A percentile compares a stretch with the other conserved stretches of the same genome.
phyloP scores from a whole-genome alignment of 2,888 invertebrate genomes.

The Pegoplata infirma region DNA sequence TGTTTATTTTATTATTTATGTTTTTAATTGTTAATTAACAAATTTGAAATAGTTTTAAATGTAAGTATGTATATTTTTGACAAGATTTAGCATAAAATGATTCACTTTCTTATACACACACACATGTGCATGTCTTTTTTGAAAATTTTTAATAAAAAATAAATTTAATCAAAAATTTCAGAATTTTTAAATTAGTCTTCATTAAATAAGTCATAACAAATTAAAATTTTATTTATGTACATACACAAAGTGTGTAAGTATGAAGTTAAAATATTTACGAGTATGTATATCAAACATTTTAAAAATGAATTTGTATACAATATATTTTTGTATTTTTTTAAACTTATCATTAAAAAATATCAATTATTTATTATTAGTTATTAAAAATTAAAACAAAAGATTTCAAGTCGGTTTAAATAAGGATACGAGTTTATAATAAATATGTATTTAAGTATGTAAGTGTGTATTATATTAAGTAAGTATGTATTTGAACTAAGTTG shows the following conservation, averaged over 20 bases:
- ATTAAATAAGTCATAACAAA: no score
- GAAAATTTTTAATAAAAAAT: no score
- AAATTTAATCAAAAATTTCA: no score
- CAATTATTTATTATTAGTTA: not conserved
- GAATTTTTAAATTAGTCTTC: no score
- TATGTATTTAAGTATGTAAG: constrained; percentile 5
- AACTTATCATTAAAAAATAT: not conserved
- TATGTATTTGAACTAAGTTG: constrained; percentile 45
- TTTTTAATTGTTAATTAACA: not conserved
- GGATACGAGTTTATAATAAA: constrained; percentile 25
- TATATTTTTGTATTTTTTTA: not conserved
- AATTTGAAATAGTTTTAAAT: not conserved
- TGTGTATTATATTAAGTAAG: constrained; percentile 11
- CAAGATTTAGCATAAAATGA: constrained; percentile 26
- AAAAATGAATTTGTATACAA: not conserved
- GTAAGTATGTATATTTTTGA: constrained; percentile 24
- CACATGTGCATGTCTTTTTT: no score
- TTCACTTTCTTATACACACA: no score
- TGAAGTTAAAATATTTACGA: no score
- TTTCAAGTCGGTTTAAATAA: constrained; percentile 6
- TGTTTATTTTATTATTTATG: not conserved
- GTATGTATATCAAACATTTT: not conserved
- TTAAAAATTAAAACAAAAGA: not conserved
- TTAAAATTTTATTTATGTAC: no score
- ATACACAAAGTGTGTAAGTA: no score